These are phyloP conservation scores for Euthynnus affinis DNA, from an alignment of 2,797 vertebrate species.

Conservation along the genomic window DNA sequence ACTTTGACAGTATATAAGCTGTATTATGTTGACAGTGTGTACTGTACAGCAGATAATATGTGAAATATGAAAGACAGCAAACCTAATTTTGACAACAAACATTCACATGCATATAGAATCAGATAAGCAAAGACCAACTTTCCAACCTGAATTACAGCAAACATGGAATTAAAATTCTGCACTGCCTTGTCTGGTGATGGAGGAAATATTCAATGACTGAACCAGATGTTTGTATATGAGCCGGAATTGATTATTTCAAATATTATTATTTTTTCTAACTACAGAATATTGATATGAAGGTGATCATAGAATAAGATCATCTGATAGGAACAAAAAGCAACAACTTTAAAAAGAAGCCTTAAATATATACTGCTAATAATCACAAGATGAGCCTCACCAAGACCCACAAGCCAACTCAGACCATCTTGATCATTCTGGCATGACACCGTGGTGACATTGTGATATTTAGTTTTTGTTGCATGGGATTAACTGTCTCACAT, in stretches of 20 bases:
- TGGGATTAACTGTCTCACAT: slow-evolving; percentile 54
- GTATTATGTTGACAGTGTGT: slow-evolving; percentile 42
- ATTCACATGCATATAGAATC: neutral
- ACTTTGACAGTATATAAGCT: slow-evolving; percentile 7
- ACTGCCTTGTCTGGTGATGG: neutral
- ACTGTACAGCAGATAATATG: slow-evolving; percentile 19
- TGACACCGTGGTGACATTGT: slow-evolving; percentile 23
- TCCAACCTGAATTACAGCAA: slow-evolving; percentile 11
- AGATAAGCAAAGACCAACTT: slow-evolving; percentile 26
- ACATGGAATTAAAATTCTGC: slow-evolving; percentile 20
- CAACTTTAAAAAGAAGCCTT: neutral
- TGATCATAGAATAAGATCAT: neutral
- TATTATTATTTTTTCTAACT: no score
- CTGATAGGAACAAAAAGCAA: neutral
- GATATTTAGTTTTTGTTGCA: slow-evolving; percentile 37
- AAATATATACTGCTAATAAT: neutral
- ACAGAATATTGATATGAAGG: neutral
- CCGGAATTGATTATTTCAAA: neutral
- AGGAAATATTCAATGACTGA: neutral
- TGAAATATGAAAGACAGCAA: slow-evolving; percentile 22
- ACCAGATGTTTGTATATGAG: neutral
- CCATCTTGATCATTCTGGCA: neutral
- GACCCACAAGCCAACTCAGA: neutral
- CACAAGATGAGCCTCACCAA: neutral
- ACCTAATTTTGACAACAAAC: slow-evolving; percentile 56